These are phyloP conservation scores for Tetropium fuscum DNA, from an alignment of 2,888 invertebrate species.

Conservation along the genomic window DNA sequence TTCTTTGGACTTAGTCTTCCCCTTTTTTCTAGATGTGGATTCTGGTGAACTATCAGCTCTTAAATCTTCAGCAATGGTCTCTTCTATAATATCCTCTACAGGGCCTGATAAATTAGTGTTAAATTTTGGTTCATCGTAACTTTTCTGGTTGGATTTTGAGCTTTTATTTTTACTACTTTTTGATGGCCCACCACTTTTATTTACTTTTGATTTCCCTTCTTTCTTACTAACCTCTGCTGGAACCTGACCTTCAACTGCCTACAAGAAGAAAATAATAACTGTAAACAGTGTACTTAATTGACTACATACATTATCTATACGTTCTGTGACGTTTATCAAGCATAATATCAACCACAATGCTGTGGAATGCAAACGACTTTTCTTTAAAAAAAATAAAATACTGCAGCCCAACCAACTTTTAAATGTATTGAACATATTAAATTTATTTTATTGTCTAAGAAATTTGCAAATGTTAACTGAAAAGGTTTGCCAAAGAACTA, in stretches of 20 bases:
- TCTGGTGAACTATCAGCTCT: constrained; percentile 1
- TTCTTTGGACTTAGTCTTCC: constrained; percentile 32
- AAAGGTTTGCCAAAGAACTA: no score
- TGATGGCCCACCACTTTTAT: no score
- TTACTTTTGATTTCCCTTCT: no score
- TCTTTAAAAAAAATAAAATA: constrained; percentile 22
- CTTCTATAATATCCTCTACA: constrained; percentile 52
- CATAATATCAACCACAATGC: constrained; percentile 44
- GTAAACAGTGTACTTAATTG: constrained; percentile 9
- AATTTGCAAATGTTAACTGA: no score
- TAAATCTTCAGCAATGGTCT: constrained; percentile 43
- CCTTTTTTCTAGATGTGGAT: constrained; percentile 28
- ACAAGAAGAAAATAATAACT: constrained; percentile 1
- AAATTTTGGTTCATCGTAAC: constrained; percentile 46
- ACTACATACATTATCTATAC: constrained; percentile 52
- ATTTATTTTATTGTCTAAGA: background rate
- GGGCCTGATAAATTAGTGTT: constrained; percentile 47
- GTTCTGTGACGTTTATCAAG: constrained; percentile 48
- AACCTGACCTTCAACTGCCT: background rate
- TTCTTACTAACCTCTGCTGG: no score
- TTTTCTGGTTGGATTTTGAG: constrained; percentile 39
- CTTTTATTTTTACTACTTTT: constrained; percentile 33
- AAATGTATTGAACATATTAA: constrained; percentile 36
- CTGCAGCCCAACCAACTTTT: background rate
- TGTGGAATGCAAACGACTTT: constrained; percentile 7